These are phyloP conservation scores for Ciona savignyi DNA, from an alignment of 23 tunicate genomes.

Conservation along the genomic window DNA sequence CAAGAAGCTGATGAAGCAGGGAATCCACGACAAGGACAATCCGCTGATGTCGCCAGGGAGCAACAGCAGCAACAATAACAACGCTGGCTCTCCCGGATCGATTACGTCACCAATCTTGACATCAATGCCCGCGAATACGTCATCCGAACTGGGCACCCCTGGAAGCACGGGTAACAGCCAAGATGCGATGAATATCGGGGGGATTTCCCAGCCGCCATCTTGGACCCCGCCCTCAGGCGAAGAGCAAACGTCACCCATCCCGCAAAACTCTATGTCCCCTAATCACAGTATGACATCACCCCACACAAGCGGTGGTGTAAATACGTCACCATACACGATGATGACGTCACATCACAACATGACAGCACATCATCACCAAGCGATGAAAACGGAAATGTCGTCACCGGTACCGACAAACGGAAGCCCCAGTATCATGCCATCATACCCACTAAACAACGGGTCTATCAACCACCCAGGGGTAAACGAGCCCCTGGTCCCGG, in stretches of 20 bases:
- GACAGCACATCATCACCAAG: conserved; percentile 31
- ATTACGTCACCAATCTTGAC: conserved; percentile 82
- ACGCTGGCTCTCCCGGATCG: conserved; percentile 68
- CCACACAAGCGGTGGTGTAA: background rate
- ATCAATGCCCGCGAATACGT: conserved; percentile 20
- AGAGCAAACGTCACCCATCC: conserved; percentile 57
- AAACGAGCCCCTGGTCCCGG: conserved; percentile 16
- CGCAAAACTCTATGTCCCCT: conserved; percentile 54
- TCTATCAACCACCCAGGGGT: conserved; percentile 11
- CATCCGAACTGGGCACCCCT: conserved; percentile 43
- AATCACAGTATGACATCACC: conserved; percentile 72
- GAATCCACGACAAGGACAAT: conserved; percentile 85
- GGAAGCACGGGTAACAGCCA: conserved; percentile 24
- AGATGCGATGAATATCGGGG: conserved; percentile 10
- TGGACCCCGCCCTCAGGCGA: conserved; percentile 70
- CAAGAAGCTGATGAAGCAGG: conserved; percentile 96
- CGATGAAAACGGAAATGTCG: conserved; percentile 76
- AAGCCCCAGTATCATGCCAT: conserved; percentile 37
- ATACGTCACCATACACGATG: conserved; percentile 36
- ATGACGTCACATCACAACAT: conserved; percentile 31
- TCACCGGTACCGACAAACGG: conserved; percentile 59
- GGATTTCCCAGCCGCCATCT: conserved; percentile 7
- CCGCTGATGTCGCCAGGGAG: conserved; percentile 78
- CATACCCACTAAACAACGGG: conserved; percentile 39
- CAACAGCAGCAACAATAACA: conserved; percentile 72